A percentile compares a stretch with the other conserved stretches of the same genome.
These are phyloP conservation scores for Gymnothorax reevesii DNA, from an alignment of 2,797 vertebrate species.

Conservation along the genomic window DNA sequence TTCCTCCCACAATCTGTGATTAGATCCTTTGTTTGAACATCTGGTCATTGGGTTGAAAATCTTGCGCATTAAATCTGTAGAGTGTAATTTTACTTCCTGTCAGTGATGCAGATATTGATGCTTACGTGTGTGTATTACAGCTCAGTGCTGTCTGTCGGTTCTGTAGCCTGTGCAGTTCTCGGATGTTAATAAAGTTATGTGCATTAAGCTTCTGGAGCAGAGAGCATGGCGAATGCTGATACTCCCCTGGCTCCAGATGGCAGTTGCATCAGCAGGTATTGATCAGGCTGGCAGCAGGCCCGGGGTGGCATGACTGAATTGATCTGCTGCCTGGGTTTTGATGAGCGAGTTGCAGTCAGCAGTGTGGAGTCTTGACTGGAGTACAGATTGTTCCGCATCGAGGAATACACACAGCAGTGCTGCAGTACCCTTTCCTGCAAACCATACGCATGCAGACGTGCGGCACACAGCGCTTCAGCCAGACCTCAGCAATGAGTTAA, in stretches of 20 bases:
- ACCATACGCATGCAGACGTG: not conserved
- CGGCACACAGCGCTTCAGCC: constrained; percentile 42
- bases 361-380: not conserved
- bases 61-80: not conserved
- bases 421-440: not conserved
- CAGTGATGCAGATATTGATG: not conserved
- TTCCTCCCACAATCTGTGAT: not conserved
- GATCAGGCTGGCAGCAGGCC: not conserved
- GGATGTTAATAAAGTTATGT: not conserved
- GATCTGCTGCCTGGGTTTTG: not conserved
- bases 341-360: not conserved
- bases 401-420: not conserved
- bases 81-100: not conserved
- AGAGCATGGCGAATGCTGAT: not conserved
- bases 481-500: no score
- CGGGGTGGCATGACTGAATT: not conserved
- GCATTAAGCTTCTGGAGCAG: not conserved
- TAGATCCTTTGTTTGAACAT: not conserved
- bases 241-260: not conserved
- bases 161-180: not conserved
- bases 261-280: constrained; percentile 3
- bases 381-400: not conserved
- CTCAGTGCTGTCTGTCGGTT: not conserved
- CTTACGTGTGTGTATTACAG: not conserved
- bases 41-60: not conserved